Percentiles rank a stretch among this genome's conserved stretches.
Evolutionary conservation across 53 echinoderm and acorn worm species (phyloP).

Genomic region (Echinarachnius parma): DNA sequence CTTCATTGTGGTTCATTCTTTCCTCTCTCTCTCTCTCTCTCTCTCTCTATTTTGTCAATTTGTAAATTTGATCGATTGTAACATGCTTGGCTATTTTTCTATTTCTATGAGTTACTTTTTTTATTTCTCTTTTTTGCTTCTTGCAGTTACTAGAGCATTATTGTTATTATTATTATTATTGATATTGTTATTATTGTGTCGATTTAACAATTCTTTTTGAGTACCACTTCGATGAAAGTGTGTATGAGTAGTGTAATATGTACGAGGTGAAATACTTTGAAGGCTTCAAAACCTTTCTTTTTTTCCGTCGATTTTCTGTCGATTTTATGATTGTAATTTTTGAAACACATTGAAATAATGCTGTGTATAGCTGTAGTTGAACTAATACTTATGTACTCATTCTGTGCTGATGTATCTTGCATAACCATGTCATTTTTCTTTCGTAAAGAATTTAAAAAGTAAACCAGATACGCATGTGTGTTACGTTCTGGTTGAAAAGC

Average conservation of each 20-base stretch:
- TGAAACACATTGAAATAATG: slow-evolving; percentile 15
- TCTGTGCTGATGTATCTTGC: not conserved
- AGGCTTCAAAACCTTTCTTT: not conserved
- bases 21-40: no score
- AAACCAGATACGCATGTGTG: no score
- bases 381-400: slow-evolving; percentile 1
- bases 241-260: slow-evolving; percentile 41
- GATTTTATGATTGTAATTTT: slow-evolving; percentile 1
- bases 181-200: no score
- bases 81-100: slow-evolving; percentile 36
- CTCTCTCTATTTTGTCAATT: no score
- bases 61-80: slow-evolving; percentile 33
- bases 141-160: no score
- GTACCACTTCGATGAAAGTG: slow-evolving; percentile 22
- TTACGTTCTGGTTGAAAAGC: no score
- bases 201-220: no score
- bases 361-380: slow-evolving; percentile 42
- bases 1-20: no score
- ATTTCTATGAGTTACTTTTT: slow-evolving; percentile 17
- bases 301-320: no score
- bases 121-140: slow-evolving; percentile 28
- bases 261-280: not conserved
- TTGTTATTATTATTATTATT: no score
- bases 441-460: no score
- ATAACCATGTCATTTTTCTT: not conserved